Percentiles rank a stretch among this genome's conserved stretches.
phyloP scores from a whole-genome alignment of 30 jellyfish, hydroid and myxozoan species.

The Hydra vulgaris region DNA sequence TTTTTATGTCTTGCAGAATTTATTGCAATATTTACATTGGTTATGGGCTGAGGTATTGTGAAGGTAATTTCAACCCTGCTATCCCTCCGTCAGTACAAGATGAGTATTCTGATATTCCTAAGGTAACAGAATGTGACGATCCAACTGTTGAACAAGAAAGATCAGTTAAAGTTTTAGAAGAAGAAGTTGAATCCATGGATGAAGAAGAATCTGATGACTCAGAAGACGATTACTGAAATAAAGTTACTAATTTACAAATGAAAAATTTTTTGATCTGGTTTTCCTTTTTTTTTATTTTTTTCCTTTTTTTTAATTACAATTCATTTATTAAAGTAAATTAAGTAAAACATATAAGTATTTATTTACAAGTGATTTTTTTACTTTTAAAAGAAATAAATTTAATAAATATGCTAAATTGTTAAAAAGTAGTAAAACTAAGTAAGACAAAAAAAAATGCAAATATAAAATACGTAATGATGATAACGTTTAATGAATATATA shows the following conservation, averaged over 20 bases:
- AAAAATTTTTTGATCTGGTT: too few relatives aligned
- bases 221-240: slow-evolving; percentile 40
- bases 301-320: too few relatives aligned
- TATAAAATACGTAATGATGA: too few relatives aligned
- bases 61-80: slow-evolving; percentile 82
- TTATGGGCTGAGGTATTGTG: slow-evolving; percentile 69
- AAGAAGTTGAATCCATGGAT: slow-evolving; percentile 89
- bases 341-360: too few relatives aligned
- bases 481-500: too few relatives aligned
- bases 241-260: not conserved
- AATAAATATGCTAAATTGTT: too few relatives aligned
- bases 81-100: slow-evolving; percentile 91
- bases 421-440: too few relatives aligned
- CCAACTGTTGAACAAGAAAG: slow-evolving; percentile 96
- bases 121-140: slow-evolving; percentile 78
- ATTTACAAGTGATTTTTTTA: too few relatives aligned
- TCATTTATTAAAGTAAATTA: too few relatives aligned
- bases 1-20: slow-evolving; percentile 26
- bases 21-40: slow-evolving; percentile 78
- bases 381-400: too few relatives aligned
- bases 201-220: slow-evolving; percentile 93
- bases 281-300: too few relatives aligned
- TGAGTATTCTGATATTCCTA: slow-evolving; percentile 89
- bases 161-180: slow-evolving; percentile 77
- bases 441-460: too few relatives aligned